Evolutionary conservation across 1,140 invertebrate species (phyloP).

Genomic region (Pygmarrhopalites habei): DNA sequence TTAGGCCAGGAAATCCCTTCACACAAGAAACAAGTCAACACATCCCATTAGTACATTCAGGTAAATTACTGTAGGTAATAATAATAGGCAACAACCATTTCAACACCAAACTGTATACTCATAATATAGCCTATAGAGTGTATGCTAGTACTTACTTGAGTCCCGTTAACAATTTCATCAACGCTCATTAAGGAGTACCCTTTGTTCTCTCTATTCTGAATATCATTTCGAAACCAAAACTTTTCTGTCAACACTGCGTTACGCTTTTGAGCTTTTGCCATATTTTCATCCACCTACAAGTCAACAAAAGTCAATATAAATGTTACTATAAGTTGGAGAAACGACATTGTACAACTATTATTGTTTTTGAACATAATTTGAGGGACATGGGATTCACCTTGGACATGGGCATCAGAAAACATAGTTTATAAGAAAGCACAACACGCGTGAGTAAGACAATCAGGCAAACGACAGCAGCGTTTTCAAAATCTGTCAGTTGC

Average conservation of each 20-base stretch:
- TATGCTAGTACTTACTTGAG: too few species aligned
- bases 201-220: conserved; percentile 52
- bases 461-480: conserved; percentile 98
- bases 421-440: conserved; percentile 91
- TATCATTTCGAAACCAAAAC: conserved; percentile 86
- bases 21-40: too few species aligned
- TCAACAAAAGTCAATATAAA: not conserved
- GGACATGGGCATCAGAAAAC: conserved; percentile 95
- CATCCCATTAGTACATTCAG: too few species aligned
- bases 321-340: not conserved
- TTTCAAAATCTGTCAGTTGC: conserved; percentile 98
- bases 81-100: too few species aligned
- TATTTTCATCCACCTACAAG: conserved; percentile 88
- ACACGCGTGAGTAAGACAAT: conserved; percentile 92
- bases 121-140: too few species aligned
- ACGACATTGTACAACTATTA: not conserved
- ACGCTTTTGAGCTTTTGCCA: conserved; percentile 84
- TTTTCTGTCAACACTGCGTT: conserved; percentile 74
- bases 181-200: conserved; percentile 72
- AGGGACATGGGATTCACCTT: conserved; percentile 60
- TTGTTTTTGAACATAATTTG: not conserved
- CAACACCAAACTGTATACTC: too few species aligned
- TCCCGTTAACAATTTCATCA: conserved; percentile 96
- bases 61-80: too few species aligned
- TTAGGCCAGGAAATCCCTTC: conserved; percentile 87